Evolutionary conservation across 2,113 vertebrate genomes (phyloP).

Genomic region (Acanthisitta chloris): DNA sequence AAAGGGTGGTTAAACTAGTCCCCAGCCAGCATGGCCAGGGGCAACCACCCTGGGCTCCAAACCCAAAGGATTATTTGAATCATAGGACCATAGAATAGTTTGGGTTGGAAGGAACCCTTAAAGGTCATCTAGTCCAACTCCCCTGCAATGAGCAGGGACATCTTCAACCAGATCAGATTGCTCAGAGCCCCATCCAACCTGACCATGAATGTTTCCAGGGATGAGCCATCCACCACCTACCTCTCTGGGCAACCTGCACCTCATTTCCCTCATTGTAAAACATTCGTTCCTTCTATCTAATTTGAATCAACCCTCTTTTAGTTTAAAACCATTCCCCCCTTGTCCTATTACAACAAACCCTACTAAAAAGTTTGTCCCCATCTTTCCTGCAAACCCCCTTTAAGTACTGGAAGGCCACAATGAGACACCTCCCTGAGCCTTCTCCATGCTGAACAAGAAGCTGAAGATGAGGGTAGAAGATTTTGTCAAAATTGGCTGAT

Average conservation of each 20-base stretch:
- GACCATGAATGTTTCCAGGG: not conserved
- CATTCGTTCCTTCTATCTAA: not conserved
- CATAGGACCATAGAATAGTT: accelerated
- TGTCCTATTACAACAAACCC: not conserved
- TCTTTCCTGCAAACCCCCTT: not conserved
- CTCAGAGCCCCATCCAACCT: not conserved
- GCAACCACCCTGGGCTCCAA: accelerated
- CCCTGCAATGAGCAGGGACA: not conserved
- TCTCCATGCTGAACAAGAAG: not conserved
- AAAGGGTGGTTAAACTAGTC: not conserved
- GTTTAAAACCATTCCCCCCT: not conserved
- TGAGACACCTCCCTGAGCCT: not conserved
- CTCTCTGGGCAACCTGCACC: not conserved
- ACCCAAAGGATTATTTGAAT: not conserved
- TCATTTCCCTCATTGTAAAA: not conserved
- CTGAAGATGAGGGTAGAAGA: not conserved
- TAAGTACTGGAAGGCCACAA: not conserved
- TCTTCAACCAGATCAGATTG: not conserved
- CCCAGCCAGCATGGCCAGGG: accelerated
- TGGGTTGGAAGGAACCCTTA: not conserved
- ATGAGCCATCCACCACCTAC: not conserved
- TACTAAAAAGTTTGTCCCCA: not conserved
- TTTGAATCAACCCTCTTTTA: not conserved
- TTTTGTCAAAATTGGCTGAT: not conserved
- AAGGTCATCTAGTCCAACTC: not conserved